Evolutionary conservation across 92 coral and sea anemone genomes (phyloP).

Genomic region (Blastomussa wellsi): DNA sequence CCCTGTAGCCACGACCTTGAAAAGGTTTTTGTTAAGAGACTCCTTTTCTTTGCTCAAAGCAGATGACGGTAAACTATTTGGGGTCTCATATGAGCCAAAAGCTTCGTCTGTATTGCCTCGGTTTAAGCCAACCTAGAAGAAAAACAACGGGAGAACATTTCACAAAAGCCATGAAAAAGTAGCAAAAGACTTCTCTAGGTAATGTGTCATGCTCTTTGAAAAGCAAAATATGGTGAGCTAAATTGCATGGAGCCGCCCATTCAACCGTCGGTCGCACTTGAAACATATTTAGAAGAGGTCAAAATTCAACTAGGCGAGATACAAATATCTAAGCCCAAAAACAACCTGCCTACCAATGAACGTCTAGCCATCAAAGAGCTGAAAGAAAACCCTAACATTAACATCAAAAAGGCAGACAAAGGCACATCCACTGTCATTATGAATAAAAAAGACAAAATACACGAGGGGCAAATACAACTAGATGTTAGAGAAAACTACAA

Average conservation of each 20-base stretch:
- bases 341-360: too few species aligned
- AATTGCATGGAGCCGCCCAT: not conserved
- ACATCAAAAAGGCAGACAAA: too few species aligned
- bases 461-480: too few species aligned
- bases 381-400: too few species aligned
- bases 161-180: not conserved
- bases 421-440: too few species aligned
- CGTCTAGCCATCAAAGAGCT: too few species aligned
- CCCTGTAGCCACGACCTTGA: slow-evolving; percentile 69
- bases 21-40: slow-evolving; percentile 49
- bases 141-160: not conserved
- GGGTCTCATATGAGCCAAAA: slow-evolving; percentile 24
- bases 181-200: not conserved
- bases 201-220: not conserved
- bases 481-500: too few species aligned
- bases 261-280: too few species aligned
- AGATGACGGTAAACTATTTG: slow-evolving; percentile 7
- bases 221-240: not conserved
- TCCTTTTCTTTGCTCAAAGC: slow-evolving; percentile 30
- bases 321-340: too few species aligned
- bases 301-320: too few species aligned
- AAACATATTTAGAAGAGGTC: too few species aligned
- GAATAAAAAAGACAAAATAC: too few species aligned
- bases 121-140: slow-evolving; percentile 68
- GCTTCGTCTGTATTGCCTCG: not conserved